Base-by-base conservation (phyloP, 2,113 vertebrate species). In the Salvelinus fontinalis region DNA sequence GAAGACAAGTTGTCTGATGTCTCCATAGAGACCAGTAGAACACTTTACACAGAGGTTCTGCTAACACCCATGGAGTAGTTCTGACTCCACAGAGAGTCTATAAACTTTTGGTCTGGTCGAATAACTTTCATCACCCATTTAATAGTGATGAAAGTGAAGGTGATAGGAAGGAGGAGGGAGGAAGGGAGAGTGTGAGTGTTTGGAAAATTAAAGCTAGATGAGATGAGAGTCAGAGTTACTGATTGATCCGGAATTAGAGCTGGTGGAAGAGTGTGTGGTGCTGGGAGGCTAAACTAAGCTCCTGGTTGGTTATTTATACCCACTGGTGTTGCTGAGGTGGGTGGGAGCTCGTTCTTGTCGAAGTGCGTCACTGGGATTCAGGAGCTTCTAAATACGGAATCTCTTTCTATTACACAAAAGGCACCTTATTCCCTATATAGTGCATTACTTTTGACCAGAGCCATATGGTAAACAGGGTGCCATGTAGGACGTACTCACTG, bases 151-250 rank as follows among this genome's bases (percentile, higher is more conserved):
- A 57, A 14, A 6, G 26, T 2, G 27, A 67, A 14, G 65, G 34
- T 44, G 34, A 44, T 11, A 44, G 39, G 11, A 44, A 44, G 8
- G 7, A 39, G 39, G 39, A 9, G 8, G 8, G 62, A 81, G 74
- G 79, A 51, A 39, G 67, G 29, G 74, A 79, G 22, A 65, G 24
- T 20, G 20, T 12, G 27, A 67, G 26, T 1, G 24, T 14, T 12
- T 11, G 24, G 31, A 4, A 29, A 67, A 39, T 44, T 2, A 3
- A 34, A 68, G 16, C 24, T 31, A 22, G 22, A 26, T n/a, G n/a
- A 64, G 24, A 27, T 67, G 18, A 67, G 82, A 83, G 71, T 77
- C 82, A 70, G 71, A 81, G 83, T 75, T 84, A 73, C 60, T 44
- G 65, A 54, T 67, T 75, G 85, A 84, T 84, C 44, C 34, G 72